Evolutionary conservation across 2,113 vertebrate genomes (phyloP), one percentile per base, ranked within the genome.

Genomic region (Macquaria australasica): DNA sequence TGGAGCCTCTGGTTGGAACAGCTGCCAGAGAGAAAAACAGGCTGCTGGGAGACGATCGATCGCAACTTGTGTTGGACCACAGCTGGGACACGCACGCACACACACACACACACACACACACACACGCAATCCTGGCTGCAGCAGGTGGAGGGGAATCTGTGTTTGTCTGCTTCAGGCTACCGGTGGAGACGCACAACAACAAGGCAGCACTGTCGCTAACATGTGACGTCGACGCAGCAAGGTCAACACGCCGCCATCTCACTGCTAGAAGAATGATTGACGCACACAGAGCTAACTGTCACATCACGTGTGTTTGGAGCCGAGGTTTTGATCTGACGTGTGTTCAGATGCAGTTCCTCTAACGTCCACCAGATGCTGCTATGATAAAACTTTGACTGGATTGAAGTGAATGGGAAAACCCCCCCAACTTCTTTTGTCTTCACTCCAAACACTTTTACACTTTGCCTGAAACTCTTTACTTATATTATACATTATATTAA

Each of bases 1-100:
- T 94, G 93, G 93, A 96, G 96, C 94, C 96, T 96, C 96, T 96
- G 96, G 96, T 96, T 96, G 96, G 95, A 98, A 97, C 97, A 98
- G 97, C 97, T 97, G 96, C 95, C 97, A 96, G 96, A 96, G 96
- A 96, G 95, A 81, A 66, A 79, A 87, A 73, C 82, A 50, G 63
- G 74, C 73, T 82, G 83, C 63, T 85, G 82, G 62, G 81, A 82
- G 71, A 68, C 71, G 31, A 75, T 63, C 53, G 69, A 81, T 72
- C 21, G 48, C 78, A 64, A 20, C 73, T 67, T 28, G 50, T 74
- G 66, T 41, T 70, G 51, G 37, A 73, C 85, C 70, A 51, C 73
- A 70, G 70, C 79, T 25, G 73, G 43, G 20, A 77, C 25, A 39
- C 12, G 62, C 73, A 64, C 69, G 64, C 51, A 59, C 37, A 63